Percentiles rank a stretch among this genome's conserved stretches.
Conservation (phyloP, 2,113 vertebrate species). For the Plecturocebus donacophilus region DNA sequence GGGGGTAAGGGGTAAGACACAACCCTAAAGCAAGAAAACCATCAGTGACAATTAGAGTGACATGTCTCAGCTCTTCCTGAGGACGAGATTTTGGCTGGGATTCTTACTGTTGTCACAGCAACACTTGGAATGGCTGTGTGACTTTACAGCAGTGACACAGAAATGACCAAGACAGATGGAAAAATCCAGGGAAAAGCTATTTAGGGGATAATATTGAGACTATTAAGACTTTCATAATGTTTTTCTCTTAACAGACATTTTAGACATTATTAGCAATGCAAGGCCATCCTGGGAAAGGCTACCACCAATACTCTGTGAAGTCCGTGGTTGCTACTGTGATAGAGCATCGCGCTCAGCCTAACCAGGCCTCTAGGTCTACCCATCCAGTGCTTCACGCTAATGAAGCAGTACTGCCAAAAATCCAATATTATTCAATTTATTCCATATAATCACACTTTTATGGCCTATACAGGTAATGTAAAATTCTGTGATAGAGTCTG, state of each 20-base stretch:
- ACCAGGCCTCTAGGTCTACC: background rate
- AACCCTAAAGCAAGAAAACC: slow-evolving; percentile 32
- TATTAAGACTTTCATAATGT: background rate
- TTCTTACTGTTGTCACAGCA: background rate
- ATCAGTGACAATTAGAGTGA: background rate
- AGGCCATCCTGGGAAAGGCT: background rate
- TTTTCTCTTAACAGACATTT: background rate
- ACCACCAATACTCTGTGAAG: background rate
- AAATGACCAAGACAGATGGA: slow-evolving; percentile 2
- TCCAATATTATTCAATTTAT: background rate
- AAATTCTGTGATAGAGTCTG: background rate
- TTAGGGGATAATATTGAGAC: slow-evolving; percentile 16
- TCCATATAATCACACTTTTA: background rate
- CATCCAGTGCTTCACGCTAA: background rate
- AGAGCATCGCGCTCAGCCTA: background rate
- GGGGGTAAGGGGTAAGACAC: background rate
- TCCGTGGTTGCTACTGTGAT: background rate
- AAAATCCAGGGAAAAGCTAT: slow-evolving; percentile 15
- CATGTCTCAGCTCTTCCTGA: slow-evolving; percentile 31
- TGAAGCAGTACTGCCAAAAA: background rate
- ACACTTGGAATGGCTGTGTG: background rate
- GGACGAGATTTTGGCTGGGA: slow-evolving; percentile 13
- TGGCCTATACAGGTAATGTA: background rate
- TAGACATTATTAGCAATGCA: slow-evolving; percentile 3
- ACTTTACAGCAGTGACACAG: slow-evolving; percentile 26